A percentile compares a stretch with the other conserved stretches of the same genome.
phyloP scores from a whole-genome alignment of 2,113 vertebrate genomes.

The Erythrocercus mccallii region DNA sequence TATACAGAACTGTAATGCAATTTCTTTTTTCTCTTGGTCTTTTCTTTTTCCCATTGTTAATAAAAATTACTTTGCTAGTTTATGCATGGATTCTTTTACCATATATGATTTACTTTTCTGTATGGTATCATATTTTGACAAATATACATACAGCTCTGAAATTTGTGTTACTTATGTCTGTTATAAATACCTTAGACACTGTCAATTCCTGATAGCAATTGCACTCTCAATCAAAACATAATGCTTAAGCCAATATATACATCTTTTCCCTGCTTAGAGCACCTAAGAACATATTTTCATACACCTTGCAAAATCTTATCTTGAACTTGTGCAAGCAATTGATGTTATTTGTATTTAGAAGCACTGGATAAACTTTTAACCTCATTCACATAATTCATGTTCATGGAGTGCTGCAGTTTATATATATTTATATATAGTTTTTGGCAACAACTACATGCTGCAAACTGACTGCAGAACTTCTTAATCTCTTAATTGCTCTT shows the following conservation, averaged over 20 bases:
- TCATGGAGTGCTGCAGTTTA: background rate
- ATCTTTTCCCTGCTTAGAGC: background rate
- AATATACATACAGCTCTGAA: background rate
- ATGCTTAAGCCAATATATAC: background rate
- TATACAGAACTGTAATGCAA: background rate
- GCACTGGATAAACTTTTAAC: background rate
- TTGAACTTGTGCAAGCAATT: background rate
- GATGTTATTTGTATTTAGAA: background rate
- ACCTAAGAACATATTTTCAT: background rate
- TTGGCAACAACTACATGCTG: background rate
- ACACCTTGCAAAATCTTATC: background rate
- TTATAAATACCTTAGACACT: background rate
- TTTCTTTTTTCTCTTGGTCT: background rate
- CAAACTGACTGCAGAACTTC: background rate
- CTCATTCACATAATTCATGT: background rate
- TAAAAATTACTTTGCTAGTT: background rate
- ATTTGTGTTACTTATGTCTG: background rate
- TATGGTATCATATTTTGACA: background rate
- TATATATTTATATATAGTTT: background rate
- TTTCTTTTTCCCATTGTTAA: background rate
- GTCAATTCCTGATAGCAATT: background rate
- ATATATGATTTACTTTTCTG: background rate
- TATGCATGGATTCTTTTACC: background rate
- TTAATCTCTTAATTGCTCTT: background rate
- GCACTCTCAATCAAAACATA: fast-evolving